These are phyloP conservation scores for Papilio dardanus DNA, from an alignment of 1,140 invertebrate genomes.

Conservation along the genomic window DNA sequence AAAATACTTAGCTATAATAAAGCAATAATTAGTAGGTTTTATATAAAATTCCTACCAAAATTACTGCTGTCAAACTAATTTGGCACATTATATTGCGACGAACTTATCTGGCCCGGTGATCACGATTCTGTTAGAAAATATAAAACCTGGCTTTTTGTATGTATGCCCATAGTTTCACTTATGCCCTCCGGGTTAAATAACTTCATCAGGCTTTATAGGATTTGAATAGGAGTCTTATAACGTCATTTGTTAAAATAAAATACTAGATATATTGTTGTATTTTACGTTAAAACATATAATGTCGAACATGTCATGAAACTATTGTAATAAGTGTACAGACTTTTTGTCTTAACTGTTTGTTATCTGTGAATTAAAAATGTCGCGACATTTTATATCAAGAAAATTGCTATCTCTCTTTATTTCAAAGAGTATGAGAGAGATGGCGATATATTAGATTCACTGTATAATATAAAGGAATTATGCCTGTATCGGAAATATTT, in stretches of 20 bases:
- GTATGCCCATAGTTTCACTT: too few species aligned
- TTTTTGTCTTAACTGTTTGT: neutral
- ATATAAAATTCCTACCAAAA: neutral
- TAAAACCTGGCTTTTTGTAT: too few species aligned
- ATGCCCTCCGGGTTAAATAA: too few species aligned
- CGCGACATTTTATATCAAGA: neutral
- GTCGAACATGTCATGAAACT: neutral
- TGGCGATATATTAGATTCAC: neutral
- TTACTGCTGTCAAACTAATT: neutral
- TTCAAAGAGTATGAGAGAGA: neutral
- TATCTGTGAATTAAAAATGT: neutral
- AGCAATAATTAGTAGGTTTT: neutral
- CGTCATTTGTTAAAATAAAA: neutral
- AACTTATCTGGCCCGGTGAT: neutral
- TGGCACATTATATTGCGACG: neutral
- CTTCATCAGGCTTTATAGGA: too few species aligned
- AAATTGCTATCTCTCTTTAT: neutral
- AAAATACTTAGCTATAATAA: neutral
- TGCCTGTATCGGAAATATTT: neutral
- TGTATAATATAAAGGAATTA: neutral
- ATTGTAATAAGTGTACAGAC: conserved; percentile 11
- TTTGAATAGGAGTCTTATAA: neutral
- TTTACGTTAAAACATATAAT: neutral
- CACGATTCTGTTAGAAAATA: neutral
- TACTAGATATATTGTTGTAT: neutral